Percentiles rank a stretch among this genome's conserved stretches.
Conservation (phyloP, 2,797 vertebrate species). For the Oreortyx pictus region DNA sequence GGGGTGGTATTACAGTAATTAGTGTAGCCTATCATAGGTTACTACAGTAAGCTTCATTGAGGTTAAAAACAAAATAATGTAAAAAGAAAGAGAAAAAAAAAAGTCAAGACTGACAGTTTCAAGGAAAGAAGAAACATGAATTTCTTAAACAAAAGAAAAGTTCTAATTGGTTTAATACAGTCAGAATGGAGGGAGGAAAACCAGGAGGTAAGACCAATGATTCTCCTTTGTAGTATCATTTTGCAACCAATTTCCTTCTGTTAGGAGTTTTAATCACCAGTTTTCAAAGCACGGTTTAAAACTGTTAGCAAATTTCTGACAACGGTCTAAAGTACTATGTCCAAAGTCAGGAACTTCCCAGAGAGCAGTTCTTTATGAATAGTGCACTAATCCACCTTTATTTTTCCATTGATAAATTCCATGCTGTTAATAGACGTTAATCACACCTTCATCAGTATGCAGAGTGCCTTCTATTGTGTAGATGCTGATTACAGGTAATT, state of each 20-base stretch:
- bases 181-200: not conserved
- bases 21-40: not conserved
- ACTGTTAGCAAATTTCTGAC: not conserved
- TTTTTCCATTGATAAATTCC: conserved; percentile 45
- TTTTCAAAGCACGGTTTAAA: conserved; percentile 19
- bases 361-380: not conserved
- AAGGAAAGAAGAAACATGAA: not conserved
- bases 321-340: conserved; percentile 12
- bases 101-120: not conserved
- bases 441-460: conserved; percentile 51
- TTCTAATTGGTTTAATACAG: not conserved
- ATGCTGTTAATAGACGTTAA: conserved; percentile 48
- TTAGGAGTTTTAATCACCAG: not conserved
- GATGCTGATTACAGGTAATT: conserved; percentile 69
- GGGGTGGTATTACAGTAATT: not conserved
- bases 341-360: conserved; percentile 5
- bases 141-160: not conserved
- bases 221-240: not conserved
- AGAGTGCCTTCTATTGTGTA: conserved; percentile 45
- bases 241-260: not conserved
- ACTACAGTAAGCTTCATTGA: not conserved
- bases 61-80: not conserved
- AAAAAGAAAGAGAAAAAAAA: not conserved
- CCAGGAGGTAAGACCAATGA: not conserved
- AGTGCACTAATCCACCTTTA: not conserved